Evolutionary conservation across 1,140 invertebrate genomes (phyloP).

Genomic region (Teleopsis dalmanni): DNA sequence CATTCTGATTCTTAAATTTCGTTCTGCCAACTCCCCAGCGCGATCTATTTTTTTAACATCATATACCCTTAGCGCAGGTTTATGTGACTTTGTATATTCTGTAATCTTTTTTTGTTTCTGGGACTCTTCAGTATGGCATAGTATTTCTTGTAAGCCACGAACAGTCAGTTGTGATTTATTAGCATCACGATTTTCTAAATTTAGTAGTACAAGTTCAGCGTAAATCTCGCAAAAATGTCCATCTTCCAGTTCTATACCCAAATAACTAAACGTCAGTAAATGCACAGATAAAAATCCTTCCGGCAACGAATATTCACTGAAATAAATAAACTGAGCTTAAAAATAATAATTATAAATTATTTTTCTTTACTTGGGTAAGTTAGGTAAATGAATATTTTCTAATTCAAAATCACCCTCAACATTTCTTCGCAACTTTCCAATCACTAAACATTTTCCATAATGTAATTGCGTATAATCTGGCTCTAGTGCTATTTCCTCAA

Average conservation of each 20-base stretch:
- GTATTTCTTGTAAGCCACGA: constrained; percentile 16
- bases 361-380: constrained; percentile 19
- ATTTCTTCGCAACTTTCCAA: constrained; percentile 14
- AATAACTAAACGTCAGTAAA: constrained; percentile 18
- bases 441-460: constrained; percentile 28
- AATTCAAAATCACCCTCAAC: constrained; percentile 12
- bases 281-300: constrained; percentile 19
- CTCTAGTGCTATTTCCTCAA: constrained; percentile 28
- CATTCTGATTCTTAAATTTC: constrained; percentile 20
- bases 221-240: constrained; percentile 23
- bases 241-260: constrained; percentile 5
- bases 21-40: constrained; percentile 18
- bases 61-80: constrained; percentile 26
- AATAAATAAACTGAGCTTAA: background rate
- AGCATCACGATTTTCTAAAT: constrained; percentile 14
- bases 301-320: constrained; percentile 19
- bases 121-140: constrained; percentile 7
- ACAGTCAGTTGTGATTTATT: constrained; percentile 5
- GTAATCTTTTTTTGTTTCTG: constrained; percentile 4
- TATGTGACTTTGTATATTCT: constrained; percentile 14
- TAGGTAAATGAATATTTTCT: constrained; percentile 24
- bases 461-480: constrained; percentile 21
- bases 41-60: constrained; percentile 14
- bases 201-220: constrained; percentile 26
- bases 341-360: background rate